These are phyloP conservation scores for Apodemia zela DNA, from an alignment of 2,888 invertebrate species.

Conservation along the genomic window DNA sequence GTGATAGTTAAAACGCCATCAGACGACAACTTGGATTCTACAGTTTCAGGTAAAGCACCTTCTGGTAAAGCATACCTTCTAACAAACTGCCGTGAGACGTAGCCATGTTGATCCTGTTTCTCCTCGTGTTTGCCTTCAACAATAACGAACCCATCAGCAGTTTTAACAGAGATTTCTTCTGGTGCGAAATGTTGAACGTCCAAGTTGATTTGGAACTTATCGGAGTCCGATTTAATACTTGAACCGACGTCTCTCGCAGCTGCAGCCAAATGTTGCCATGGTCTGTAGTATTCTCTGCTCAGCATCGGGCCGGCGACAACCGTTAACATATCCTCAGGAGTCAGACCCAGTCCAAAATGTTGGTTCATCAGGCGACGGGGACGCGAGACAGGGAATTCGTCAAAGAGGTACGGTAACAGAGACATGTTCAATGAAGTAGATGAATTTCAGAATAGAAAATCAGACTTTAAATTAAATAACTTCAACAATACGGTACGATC, in stretches of 20 bases:
- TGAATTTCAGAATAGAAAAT: background rate
- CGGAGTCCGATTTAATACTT: slow-evolving; percentile 69
- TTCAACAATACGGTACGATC: background rate
- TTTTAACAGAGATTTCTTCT: slow-evolving; percentile 87
- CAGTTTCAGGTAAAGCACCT: slow-evolving; percentile 84
- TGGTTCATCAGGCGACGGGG: slow-evolving; percentile 69
- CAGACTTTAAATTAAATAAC: background rate
- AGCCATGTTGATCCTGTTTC: slow-evolving; percentile 86
- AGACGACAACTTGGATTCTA: slow-evolving; percentile 86
- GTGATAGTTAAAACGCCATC: slow-evolving; percentile 87
- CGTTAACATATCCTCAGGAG: slow-evolving; percentile 67
- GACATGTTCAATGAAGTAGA: slow-evolving; percentile 40
- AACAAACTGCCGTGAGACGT: slow-evolving; percentile 86
- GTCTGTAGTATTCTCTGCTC: slow-evolving; percentile 58
- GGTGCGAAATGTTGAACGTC: slow-evolving; percentile 89
- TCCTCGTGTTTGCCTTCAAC: slow-evolving; percentile 90
- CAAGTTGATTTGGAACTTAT: slow-evolving; percentile 79
- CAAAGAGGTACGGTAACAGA: slow-evolving; percentile 48
- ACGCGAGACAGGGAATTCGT: slow-evolving; percentile 39
- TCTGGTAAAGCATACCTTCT: slow-evolving; percentile 87
- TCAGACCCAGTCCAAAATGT: slow-evolving; percentile 73
- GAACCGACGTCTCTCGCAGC: slow-evolving; percentile 74
- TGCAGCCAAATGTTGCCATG: slow-evolving; percentile 66
- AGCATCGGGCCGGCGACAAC: slow-evolving; percentile 42
- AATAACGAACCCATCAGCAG: slow-evolving; percentile 84